phyloP scores from a whole-genome alignment of 1,140 invertebrate genomes.

The honey bee (Apis mellifera) region DNA sequence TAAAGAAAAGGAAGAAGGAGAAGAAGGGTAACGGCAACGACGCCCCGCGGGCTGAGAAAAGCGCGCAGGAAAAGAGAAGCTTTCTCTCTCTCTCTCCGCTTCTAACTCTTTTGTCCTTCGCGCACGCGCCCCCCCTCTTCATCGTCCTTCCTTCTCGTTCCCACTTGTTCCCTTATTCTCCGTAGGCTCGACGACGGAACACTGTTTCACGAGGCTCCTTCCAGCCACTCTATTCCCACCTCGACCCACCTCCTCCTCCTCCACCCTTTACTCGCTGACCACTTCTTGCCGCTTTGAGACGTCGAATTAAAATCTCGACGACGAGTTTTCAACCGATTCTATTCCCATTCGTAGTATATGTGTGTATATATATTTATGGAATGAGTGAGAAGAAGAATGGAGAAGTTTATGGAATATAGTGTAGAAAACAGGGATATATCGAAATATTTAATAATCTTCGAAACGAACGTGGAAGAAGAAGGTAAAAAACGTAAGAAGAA shows the following conservation, averaged over 20 bases:
- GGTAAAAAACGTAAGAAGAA: too few relatives aligned
- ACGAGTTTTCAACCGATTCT: conserved; percentile 34
- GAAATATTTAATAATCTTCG: too few relatives aligned
- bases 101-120: conserved; percentile 59
- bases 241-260: conserved; percentile 5
- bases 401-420: too few relatives aligned
- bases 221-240: conserved; percentile 27
- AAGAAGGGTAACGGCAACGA: not conserved
- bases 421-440: too few relatives aligned
- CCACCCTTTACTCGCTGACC: conserved; percentile 45
- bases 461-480: too few relatives aligned
- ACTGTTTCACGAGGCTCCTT: conserved; percentile 4
- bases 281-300: conserved; percentile 62
- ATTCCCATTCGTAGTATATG: not conserved
- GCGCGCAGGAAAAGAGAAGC: conserved; percentile 31
- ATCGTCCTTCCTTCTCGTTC: too few relatives aligned
- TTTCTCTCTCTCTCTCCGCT: conserved; percentile 49
- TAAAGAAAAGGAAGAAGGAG: not conserved
- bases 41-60: conserved; percentile 1
- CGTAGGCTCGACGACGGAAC: not conserved
- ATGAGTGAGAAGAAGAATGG: too few relatives aligned
- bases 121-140: conserved; percentile 4
- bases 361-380: too few relatives aligned
- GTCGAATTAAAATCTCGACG: conserved; percentile 72
- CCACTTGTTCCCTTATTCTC: too few relatives aligned